Conservation (phyloP, 2,113 vertebrate species). For the Lepus europaeus region DNA sequence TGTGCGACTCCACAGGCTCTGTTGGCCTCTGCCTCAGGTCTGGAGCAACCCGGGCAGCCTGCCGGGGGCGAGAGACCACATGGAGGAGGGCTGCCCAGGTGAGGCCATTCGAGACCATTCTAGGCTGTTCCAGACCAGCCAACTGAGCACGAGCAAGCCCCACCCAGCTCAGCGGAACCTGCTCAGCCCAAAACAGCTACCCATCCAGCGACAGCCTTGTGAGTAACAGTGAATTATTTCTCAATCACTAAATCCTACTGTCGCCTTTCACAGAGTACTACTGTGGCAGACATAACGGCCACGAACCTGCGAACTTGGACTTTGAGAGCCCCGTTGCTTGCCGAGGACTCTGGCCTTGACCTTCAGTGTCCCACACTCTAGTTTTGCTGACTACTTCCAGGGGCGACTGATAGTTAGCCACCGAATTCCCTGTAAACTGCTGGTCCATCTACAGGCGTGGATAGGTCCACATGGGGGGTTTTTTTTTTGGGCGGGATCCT, state of each 20-base stretch:
- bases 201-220: not conserved
- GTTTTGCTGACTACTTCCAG: conserved; percentile 15
- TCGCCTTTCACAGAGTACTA: not conserved
- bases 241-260: not conserved
- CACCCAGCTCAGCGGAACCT: not conserved
- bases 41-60: not conserved
- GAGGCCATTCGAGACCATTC: not conserved
- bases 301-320: too few relatives aligned
- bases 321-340: not conserved
- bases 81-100: not conserved
- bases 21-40: not conserved
- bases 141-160: not conserved
- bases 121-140: not conserved
- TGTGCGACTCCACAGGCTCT: not conserved
- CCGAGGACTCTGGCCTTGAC: not conserved
- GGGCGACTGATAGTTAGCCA: not conserved
- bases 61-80: not conserved
- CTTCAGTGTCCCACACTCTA: not conserved
- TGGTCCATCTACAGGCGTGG: not conserved
- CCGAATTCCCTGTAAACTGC: not conserved
- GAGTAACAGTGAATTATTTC: not conserved
- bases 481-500: not conserved
- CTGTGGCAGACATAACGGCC: not conserved
- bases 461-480: not conserved
- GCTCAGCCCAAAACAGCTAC: not conserved